Conservation (phyloP, 2,113 vertebrate species). For the Sminthopsis crassicaudata region DNA sequence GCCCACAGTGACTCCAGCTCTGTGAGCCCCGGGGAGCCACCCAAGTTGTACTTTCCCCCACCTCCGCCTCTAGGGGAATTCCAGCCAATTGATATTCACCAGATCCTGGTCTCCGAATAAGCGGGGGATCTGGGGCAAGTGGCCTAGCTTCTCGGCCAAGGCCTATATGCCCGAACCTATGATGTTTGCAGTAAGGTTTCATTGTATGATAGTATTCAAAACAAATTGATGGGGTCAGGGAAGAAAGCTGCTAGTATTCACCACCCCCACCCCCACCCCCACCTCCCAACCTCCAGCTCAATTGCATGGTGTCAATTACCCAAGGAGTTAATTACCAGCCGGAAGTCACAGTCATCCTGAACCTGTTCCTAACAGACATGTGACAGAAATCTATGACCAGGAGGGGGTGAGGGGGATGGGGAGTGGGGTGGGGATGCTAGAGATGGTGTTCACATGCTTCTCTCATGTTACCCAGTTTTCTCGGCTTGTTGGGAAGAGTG, state of each 20-base stretch:
- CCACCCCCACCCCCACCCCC: not conserved
- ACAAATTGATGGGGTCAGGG: conserved; percentile 38
- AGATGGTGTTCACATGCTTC: not conserved
- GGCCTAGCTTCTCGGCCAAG: conserved; percentile 5
- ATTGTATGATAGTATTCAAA: conserved; percentile 39
- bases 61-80: conserved; percentile 87
- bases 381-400: not conserved
- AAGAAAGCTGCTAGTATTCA: conserved; percentile 64
- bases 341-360: conserved; percentile 13
- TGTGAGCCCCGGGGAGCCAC: conserved; percentile 91
- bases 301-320: not conserved
- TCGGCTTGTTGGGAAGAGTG: not conserved
- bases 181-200: conserved; percentile 34
- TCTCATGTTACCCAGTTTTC: not conserved
- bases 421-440: too few relatives aligned
- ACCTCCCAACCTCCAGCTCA: not conserved
- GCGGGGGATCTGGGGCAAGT: not conserved
- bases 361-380: conserved; percentile 26
- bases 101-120: conserved; percentile 90
- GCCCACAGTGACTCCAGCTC: conserved; percentile 95
- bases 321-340: conserved; percentile 50
- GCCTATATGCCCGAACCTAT: conserved; percentile 10
- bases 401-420: not conserved
- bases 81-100: conserved; percentile 92
- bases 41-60: conserved; percentile 88